Percentiles rank a stretch among this genome's conserved stretches.
Evolutionary conservation across 2,888 invertebrate genomes (phyloP).

Genomic region (Eupithecia pulchellata): DNA sequence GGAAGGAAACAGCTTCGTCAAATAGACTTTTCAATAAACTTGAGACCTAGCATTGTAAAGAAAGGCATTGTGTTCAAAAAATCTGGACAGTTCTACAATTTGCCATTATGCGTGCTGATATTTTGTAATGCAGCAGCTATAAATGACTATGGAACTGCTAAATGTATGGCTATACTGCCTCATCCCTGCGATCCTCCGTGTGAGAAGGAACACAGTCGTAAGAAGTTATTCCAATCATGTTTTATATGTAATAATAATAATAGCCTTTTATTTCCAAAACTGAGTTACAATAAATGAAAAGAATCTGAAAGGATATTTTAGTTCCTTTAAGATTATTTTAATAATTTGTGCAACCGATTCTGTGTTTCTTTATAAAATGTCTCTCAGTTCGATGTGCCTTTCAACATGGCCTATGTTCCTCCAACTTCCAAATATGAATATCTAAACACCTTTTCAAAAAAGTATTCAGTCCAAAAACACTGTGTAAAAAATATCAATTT

Average conservation of each 20-base stretch:
- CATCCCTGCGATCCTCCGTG: constrained; percentile 66
- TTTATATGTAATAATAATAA: background rate
- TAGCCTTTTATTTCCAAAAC: too few relatives aligned
- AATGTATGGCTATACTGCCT: constrained; percentile 62
- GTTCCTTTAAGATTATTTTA: too few relatives aligned
- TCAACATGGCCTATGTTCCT: too few relatives aligned
- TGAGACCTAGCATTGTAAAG: constrained; percentile 50
- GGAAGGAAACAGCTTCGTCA: constrained; percentile 65
- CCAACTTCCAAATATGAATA: too few relatives aligned
- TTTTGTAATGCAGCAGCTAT: constrained; percentile 61
- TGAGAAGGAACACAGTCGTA: constrained; percentile 70
- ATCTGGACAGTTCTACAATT: constrained; percentile 63
- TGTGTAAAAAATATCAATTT: too few relatives aligned
- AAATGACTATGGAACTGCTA: constrained; percentile 41
- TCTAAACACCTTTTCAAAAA: too few relatives aligned
- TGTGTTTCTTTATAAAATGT: too few relatives aligned
- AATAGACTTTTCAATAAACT: constrained; percentile 67
- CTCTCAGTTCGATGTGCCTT: too few relatives aligned
- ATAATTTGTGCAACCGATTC: too few relatives aligned
- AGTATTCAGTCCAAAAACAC: background rate
- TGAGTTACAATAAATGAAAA: too few relatives aligned
- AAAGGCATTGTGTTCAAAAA: constrained; percentile 60
- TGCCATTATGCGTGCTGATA: constrained; percentile 68
- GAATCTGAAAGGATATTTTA: too few relatives aligned
- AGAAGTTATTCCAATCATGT: constrained; percentile 44